phyloP scores from a whole-genome alignment of 2,797 vertebrate species.

The Cuniculus paca region DNA sequence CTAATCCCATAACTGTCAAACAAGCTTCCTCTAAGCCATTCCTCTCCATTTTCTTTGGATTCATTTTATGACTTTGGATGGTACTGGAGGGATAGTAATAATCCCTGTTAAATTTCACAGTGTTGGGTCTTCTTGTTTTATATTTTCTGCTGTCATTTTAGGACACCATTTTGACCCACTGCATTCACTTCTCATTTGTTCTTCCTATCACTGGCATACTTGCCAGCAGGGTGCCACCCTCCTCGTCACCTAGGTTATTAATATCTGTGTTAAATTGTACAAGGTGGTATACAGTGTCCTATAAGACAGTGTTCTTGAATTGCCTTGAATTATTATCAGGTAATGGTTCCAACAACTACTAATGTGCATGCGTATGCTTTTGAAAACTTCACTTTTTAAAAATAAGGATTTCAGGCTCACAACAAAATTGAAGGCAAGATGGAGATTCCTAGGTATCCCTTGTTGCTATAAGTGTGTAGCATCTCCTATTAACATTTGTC shows the following conservation, averaged over 20 bases:
- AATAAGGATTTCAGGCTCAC: neutral
- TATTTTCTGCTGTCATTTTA: neutral
- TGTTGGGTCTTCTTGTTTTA: slow-evolving; percentile 13
- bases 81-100: neutral
- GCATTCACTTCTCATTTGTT: neutral
- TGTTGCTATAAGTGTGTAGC: rapidly evolving
- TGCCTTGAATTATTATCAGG: neutral
- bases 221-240: neutral
- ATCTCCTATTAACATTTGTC: neutral
- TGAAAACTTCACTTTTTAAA: neutral
- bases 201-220: neutral
- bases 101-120: neutral
- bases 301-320: neutral
- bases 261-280: neutral
- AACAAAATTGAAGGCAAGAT: neutral
- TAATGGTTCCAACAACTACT: neutral
- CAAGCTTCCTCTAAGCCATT: neutral
- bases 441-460: neutral
- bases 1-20: neutral
- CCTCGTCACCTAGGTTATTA: neutral
- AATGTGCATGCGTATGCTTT: neutral
- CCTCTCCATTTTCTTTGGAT: neutral
- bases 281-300: neutral
- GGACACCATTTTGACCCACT: neutral
- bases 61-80: neutral